A percentile compares a stretch with the other conserved stretches of the same genome.
Conservation (phyloP, 2,113 vertebrate species). For the Calypte anna region DNA sequence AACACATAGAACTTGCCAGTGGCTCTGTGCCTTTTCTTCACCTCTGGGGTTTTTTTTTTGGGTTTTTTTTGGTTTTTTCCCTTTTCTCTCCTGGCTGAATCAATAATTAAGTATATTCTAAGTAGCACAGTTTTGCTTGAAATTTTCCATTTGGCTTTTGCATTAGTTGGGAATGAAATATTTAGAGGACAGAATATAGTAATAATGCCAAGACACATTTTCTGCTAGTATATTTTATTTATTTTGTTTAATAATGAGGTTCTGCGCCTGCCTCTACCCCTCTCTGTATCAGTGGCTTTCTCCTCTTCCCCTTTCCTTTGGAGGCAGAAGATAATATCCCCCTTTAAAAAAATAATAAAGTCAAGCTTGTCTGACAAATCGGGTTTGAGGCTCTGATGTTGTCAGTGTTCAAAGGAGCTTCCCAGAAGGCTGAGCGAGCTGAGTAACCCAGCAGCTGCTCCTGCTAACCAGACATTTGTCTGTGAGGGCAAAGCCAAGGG, state of each 20-base stretch:
- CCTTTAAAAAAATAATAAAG: conserved; percentile 70
- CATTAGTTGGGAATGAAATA: conserved; percentile 83
- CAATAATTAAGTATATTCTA: conserved; percentile 84
- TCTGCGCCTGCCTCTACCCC: conserved; percentile 59
- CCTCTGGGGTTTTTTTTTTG: not conserved
- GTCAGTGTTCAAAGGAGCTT: conserved; percentile 62
- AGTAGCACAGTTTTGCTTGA: conserved; percentile 80
- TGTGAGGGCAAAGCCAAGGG: not conserved
- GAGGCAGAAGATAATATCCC: conserved; percentile 69
- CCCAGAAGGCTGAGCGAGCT: conserved; percentile 47
- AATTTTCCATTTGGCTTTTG: conserved; percentile 81
- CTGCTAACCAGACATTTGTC: not conserved
- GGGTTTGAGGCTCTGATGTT: conserved; percentile 39
- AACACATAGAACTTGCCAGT: fast-evolving
- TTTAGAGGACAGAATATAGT: conserved; percentile 82
- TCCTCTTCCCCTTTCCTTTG: conserved; percentile 62
- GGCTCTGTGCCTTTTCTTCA: not conserved
- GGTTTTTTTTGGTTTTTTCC: conserved; percentile 5
- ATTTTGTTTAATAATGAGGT: conserved; percentile 81
- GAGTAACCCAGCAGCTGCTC: not conserved
- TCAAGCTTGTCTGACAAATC: conserved; percentile 69
- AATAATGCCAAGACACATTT: conserved; percentile 78
- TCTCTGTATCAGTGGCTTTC: conserved; percentile 17
- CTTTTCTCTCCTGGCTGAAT: conserved; percentile 71
- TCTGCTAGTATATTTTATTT: conserved; percentile 81